Evolutionary conservation across 2,888 invertebrate genomes (phyloP).

Genomic region (Pachymerium ferrugineum): DNA sequence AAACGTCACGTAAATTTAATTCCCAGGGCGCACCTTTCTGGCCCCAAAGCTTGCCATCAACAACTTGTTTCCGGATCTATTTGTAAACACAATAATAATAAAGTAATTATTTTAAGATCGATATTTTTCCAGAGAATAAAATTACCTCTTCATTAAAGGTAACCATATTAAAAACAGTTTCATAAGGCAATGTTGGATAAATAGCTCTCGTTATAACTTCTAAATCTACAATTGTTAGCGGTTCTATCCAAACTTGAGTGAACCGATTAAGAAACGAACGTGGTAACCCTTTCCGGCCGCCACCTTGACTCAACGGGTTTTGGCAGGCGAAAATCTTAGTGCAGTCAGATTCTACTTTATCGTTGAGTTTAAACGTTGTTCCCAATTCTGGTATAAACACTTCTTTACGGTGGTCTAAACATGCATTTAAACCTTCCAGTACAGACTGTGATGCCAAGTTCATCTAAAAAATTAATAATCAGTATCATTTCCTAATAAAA

Average conservation of each 20-base stretch:
- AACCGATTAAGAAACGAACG: conserved; percentile 96
- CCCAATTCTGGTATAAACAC: conserved; percentile 92
- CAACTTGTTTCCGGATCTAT: conserved; percentile 58
- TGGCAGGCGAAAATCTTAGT: conserved; percentile 95
- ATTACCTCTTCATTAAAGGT: conserved; percentile 62
- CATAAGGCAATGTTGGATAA: conserved; percentile 58
- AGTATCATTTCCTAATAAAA: neutral
- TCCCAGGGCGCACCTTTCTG: conserved; percentile 88
- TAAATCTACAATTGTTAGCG: conserved; percentile 59
- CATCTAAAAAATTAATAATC: conserved; percentile 51
- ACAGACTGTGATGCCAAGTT: conserved; percentile 98
- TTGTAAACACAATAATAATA: conserved; percentile 15
- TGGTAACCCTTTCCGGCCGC: conserved; percentile 90
- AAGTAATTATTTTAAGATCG: neutral
- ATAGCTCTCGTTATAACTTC: conserved; percentile 60
- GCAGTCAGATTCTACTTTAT: conserved; percentile 47
- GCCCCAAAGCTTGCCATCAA: conserved; percentile 63
- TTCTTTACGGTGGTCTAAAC: conserved; percentile 94
- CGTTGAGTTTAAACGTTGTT: conserved; percentile 65
- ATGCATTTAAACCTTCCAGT: conserved; percentile 95
- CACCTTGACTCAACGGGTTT: conserved; percentile 93
- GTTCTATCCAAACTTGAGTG: conserved; percentile 71
- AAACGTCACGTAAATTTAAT: conserved; percentile 91
- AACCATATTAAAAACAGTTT: conserved; percentile 66
- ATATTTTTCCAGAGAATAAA: no score